These are phyloP conservation scores for Sciurus vulgaris DNA, from an alignment of 2,797 vertebrate species.

Conservation along the genomic window DNA sequence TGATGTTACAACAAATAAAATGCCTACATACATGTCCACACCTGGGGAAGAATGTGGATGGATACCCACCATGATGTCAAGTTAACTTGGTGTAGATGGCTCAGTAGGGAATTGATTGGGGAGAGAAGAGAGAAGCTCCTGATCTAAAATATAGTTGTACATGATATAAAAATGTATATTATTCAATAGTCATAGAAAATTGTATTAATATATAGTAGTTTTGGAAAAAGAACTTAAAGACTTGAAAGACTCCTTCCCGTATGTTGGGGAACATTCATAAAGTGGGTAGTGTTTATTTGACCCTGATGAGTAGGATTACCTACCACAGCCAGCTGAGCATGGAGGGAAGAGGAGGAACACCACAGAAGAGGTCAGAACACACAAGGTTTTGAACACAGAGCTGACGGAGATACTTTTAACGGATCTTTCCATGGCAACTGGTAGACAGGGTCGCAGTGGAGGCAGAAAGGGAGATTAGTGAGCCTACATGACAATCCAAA, in stretches of 20 bases:
- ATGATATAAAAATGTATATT: background rate
- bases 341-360: background rate
- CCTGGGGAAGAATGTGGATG: background rate
- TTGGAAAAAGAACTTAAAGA: slow-evolving; percentile 2
- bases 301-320: background rate
- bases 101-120: background rate
- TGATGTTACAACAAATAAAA: background rate
- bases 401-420: background rate
- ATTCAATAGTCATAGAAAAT: background rate
- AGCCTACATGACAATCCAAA: background rate
- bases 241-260: background rate
- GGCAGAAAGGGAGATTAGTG: background rate
- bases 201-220: background rate
- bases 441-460: background rate
- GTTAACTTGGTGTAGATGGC: background rate
- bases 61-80: background rate
- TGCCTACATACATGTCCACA: background rate
- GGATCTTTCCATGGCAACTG: background rate
- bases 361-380: background rate
- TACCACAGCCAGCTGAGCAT: background rate
- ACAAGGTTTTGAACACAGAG: background rate
- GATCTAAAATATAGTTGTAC: background rate
- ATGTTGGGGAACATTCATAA: background rate
- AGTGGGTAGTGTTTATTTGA: background rate
- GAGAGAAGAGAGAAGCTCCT: background rate